Conservation (phyloP, 2,888 invertebrate species). For the Nemotelus nigrinus region DNA sequence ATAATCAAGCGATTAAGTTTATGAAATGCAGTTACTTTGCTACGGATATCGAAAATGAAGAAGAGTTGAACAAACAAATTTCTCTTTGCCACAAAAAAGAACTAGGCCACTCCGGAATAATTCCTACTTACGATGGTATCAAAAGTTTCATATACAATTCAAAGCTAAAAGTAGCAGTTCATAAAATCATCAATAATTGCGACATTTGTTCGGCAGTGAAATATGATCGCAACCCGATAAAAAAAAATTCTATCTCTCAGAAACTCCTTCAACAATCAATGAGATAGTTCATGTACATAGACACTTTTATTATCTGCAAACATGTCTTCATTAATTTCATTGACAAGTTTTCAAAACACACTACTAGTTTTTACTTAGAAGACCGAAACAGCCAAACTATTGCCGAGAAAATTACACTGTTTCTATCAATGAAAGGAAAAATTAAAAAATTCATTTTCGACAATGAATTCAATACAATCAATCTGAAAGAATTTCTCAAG, state of each 20-base stretch:
- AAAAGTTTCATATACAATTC: not conserved
- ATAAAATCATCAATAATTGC: not conserved
- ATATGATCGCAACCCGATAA: not conserved
- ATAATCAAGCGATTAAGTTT: no score
- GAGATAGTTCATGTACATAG: not conserved
- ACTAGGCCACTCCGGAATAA: no score
- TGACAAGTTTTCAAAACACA: not conserved
- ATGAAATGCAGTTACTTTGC: not conserved
- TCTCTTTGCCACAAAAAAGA: not conserved
- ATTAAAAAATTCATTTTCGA: not conserved
- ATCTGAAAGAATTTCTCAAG: no score
- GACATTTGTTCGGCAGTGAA: not conserved
- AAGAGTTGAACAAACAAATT: no score
- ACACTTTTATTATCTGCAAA: not conserved
- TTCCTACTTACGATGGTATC: not conserved
- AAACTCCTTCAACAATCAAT: not conserved
- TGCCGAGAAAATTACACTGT: not conserved
- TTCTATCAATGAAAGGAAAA: not conserved
- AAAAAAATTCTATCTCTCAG: not conserved
- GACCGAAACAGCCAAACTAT: not conserved
- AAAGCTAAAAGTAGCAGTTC: not conserved
- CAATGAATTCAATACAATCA: no score
- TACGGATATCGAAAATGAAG: not conserved
- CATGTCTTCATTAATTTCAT: no score
- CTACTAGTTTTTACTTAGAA: not conserved